A percentile compares a stretch with the other conserved stretches of the same genome.
phyloP scores from a whole-genome alignment of 2,113 vertebrate species.

The Engystomops pustulosus region DNA sequence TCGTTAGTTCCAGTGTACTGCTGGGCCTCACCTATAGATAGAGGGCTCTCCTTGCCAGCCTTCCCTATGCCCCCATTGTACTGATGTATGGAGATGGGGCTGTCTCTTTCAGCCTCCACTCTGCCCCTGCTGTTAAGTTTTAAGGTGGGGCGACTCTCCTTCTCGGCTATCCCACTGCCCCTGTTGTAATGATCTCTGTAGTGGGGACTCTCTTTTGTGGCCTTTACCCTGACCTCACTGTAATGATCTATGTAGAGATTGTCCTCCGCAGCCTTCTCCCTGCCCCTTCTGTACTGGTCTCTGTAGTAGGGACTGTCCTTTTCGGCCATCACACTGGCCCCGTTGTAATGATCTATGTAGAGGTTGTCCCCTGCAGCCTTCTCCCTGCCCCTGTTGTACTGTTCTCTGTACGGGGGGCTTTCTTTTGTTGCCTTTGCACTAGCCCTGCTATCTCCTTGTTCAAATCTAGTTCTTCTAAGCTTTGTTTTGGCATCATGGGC shows the following conservation, averaged over 20 bases:
- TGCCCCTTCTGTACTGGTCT: constrained; percentile 2
- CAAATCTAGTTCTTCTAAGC: not conserved
- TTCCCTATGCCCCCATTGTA: constrained; percentile 28
- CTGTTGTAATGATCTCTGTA: not conserved
- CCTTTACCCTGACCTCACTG: no score
- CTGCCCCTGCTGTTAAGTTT: not conserved
- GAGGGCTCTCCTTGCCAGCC: constrained; percentile 3
- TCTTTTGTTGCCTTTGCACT: constrained; percentile 15
- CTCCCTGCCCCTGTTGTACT: not conserved
- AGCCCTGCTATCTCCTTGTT: not conserved
- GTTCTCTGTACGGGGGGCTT: not conserved
- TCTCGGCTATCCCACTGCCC: no score
- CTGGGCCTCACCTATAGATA: not conserved
- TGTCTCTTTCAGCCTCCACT: not conserved
- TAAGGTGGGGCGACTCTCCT: not conserved
- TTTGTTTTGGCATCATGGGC: constrained; percentile 33
- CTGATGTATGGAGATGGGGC: constrained; percentile 29
- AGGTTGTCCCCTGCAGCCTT: not conserved
- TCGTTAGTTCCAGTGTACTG: not conserved
- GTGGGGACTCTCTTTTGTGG: constrained; percentile 15
- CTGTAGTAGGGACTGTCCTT: constrained; percentile 29
- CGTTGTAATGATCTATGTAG: constrained; percentile 9
- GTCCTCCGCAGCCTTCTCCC: constrained; percentile 27
- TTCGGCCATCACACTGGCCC: not conserved
- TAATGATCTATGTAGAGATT: not conserved